A percentile compares a stretch with the other conserved stretches of the same genome.
These are phyloP conservation scores for Dermochelys coriacea DNA, from an alignment of 2,797 vertebrate genomes.

Conservation along the genomic window DNA sequence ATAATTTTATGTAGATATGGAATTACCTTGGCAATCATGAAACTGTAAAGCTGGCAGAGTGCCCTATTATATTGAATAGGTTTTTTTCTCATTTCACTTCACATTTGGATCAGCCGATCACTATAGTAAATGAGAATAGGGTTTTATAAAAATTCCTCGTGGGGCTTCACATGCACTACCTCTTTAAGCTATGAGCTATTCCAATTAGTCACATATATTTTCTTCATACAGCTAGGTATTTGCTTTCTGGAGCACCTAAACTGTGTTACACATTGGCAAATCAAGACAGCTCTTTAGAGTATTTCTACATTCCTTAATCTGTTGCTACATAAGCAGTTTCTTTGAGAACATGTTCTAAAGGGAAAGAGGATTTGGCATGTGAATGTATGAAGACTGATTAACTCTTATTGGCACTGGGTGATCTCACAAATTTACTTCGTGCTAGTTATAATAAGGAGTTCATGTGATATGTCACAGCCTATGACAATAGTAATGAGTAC, in stretches of 20 bases:
- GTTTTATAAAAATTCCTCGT: background rate
- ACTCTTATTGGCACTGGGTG: conserved; percentile 26
- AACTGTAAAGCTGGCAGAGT: background rate
- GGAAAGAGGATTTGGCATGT: background rate
- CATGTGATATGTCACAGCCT: conserved; percentile 41
- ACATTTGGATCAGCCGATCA: background rate
- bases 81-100: background rate
- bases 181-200: background rate
- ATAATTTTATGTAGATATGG: background rate
- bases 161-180: background rate
- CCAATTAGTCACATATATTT: background rate
- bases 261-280: background rate
- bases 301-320: background rate
- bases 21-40: background rate
- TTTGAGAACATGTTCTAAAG: conserved; percentile 24
- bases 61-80: background rate
- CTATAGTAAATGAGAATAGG: background rate
- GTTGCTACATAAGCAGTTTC: conserved; percentile 9
- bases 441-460: conserved; percentile 59
- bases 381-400: conserved; percentile 52
- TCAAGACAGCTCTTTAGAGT: background rate
- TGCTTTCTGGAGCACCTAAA: background rate
- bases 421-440: conserved; percentile 24
- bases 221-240: background rate
- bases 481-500: conserved; percentile 43